Percentiles rank a stretch among this genome's conserved stretches.
These are phyloP conservation scores for Ophonus ardosiacus DNA, from an alignment of 2,888 invertebrate species.

Conservation along the genomic window DNA sequence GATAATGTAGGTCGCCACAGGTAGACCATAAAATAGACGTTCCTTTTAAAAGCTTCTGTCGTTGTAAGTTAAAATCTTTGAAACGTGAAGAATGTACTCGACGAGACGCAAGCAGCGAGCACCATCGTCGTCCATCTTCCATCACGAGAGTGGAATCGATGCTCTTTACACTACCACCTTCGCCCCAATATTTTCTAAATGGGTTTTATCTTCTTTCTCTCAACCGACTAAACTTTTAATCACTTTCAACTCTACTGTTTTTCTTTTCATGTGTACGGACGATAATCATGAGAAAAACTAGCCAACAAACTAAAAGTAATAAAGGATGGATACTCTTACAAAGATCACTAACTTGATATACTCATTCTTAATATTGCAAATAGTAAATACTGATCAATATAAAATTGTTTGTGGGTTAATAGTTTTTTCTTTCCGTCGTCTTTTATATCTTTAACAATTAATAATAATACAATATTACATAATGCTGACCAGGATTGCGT, in stretches of 20 bases:
- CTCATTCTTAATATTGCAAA: neutral
- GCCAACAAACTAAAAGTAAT: neutral
- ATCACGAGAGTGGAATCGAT: conserved; percentile 22
- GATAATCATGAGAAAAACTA: neutral
- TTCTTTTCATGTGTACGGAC: neutral
- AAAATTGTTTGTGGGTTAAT: no score
- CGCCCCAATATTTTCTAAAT: conserved; percentile 37
- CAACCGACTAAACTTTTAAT: conserved; percentile 34
- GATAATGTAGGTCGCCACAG: conserved; percentile 59
- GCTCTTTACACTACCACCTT: conserved; percentile 18
- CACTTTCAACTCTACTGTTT: conserved; percentile 24
- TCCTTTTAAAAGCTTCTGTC: conserved; percentile 63
- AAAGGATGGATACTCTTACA: neutral
- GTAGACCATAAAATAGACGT: conserved; percentile 62
- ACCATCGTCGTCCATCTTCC: conserved; percentile 37
- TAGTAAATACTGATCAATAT: no score
- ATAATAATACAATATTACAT: no score
- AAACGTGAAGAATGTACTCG: conserved; percentile 48
- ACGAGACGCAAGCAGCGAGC: neutral
- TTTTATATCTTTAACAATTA: no score
- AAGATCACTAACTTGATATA: neutral
- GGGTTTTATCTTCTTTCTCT: conserved; percentile 28
- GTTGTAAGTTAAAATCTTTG: conserved; percentile 61
- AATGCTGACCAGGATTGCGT: no score
- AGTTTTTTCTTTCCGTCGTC: no score